Evolutionary conservation across 2,113 vertebrate species (phyloP).

Genomic region (Bubo bubo): DNA sequence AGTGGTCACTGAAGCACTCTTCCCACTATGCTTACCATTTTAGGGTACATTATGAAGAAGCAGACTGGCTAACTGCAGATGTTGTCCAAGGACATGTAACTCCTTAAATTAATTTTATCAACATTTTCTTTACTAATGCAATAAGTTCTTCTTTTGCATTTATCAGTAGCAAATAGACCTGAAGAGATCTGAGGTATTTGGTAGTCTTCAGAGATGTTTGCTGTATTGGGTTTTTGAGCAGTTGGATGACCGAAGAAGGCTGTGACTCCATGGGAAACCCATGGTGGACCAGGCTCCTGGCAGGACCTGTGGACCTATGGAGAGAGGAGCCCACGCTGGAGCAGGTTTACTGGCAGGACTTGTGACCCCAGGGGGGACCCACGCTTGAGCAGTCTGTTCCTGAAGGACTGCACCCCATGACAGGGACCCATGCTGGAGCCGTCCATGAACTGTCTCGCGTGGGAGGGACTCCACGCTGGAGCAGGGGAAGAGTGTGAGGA

Average conservation of each 20-base stretch:
- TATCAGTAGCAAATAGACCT: not conserved
- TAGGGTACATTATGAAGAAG: not conserved
- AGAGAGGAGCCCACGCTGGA: too few species aligned
- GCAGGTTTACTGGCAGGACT: too few species aligned
- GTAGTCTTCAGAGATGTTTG: not conserved
- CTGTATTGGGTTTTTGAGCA: not conserved
- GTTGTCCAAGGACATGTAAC: not conserved
- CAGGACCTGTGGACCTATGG: too few species aligned
- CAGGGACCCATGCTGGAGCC: too few species aligned
- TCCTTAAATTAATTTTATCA: not conserved
- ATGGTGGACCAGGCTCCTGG: too few species aligned
- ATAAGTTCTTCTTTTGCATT: not conserved
- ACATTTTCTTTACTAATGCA: not conserved
- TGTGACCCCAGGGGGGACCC: too few species aligned
- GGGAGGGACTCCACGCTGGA: too few species aligned
- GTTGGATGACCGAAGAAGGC: not conserved
- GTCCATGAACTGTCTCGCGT: not conserved
- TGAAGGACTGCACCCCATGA: too few species aligned
- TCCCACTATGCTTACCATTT: not conserved
- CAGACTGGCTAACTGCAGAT: not conserved
- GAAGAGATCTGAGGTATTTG: not conserved
- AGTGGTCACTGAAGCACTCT: not conserved
- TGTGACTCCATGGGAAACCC: not conserved
- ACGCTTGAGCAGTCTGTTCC: too few species aligned
- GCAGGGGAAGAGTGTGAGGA: not conserved